Conservation (phyloP, 2,797 vertebrate genomes). For the Notolepis coatsorum region DNA sequence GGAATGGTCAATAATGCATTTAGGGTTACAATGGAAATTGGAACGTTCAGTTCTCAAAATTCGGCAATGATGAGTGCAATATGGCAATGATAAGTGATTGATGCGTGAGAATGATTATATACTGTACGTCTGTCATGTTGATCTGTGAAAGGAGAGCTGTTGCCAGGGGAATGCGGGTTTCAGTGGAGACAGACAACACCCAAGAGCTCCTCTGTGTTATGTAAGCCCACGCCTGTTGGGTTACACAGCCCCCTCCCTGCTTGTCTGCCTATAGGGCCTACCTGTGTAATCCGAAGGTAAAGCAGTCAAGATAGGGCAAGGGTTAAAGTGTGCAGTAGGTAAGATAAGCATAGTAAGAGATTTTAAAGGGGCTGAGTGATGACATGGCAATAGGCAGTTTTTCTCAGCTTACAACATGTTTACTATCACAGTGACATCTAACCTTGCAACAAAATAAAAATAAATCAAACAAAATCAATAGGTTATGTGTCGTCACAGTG, state of each 20-base stretch:
- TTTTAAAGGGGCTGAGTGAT: too few species aligned
- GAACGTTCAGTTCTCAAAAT: too few species aligned
- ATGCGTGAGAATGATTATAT: too few species aligned
- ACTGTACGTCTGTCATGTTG: neutral
- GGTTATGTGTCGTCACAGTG: too few species aligned
- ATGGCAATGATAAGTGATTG: too few species aligned
- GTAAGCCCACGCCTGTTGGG: slow-evolving; percentile 27
- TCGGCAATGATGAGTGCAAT: too few species aligned
- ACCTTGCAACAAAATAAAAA: slow-evolving; percentile 7
- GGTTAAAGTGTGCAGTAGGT: slow-evolving; percentile 21
- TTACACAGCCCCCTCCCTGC: slow-evolving; percentile 7
- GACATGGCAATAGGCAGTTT: too few species aligned
- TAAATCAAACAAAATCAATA: neutral
- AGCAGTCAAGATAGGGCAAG: slow-evolving; percentile 20
- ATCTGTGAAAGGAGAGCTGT: neutral
- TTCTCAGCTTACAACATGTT: too few species aligned
- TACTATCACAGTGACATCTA: too few species aligned
- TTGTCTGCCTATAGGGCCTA: slow-evolving; percentile 8
- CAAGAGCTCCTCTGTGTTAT: slow-evolving; percentile 20
- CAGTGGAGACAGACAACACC: slow-evolving; percentile 11
- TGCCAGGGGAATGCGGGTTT: slow-evolving; percentile 32
- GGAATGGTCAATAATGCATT: too few species aligned
- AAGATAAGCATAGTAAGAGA: neutral
- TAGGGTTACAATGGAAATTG: too few species aligned
- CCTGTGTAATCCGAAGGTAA: slow-evolving; percentile 6